These are phyloP conservation scores for Neodon shergylaensis DNA, from an alignment of 2,113 vertebrate genomes.

Conservation along the genomic window DNA sequence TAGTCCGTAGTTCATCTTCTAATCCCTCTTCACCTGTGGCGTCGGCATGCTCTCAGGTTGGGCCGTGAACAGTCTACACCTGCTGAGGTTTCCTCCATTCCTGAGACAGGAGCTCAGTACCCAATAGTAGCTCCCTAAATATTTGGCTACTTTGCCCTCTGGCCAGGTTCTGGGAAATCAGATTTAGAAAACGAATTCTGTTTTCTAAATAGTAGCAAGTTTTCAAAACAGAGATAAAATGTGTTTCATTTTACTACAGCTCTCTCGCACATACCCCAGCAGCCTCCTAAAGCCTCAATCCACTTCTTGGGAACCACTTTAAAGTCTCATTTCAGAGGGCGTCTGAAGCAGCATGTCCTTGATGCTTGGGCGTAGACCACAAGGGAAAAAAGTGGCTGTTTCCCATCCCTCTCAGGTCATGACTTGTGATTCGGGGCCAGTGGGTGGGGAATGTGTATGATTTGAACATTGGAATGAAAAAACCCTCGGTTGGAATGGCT, in stretches of 20 bases:
- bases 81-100: neutral
- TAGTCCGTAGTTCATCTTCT: neutral
- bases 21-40: too few relatives aligned
- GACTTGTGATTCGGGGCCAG: neutral
- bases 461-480: neutral
- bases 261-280: neutral
- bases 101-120: neutral
- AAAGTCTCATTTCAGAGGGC: neutral
- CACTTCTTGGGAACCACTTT: neutral
- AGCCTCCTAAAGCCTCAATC: neutral
- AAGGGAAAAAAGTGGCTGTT: neutral
- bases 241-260: neutral
- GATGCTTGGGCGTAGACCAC: neutral
- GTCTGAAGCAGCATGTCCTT: neutral
- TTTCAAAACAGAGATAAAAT: conserved; percentile 7
- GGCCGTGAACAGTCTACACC: neutral
- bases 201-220: conserved; percentile 34
- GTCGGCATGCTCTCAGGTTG: rapidly evolving
- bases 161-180: neutral
- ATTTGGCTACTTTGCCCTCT: neutral
- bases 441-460: neutral
- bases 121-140: neutral
- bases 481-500: neutral
- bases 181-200: neutral
- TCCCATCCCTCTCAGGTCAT: neutral